Percentiles rank a stretch among this genome's conserved stretches.
phyloP scores from a whole-genome alignment of 2,888 invertebrate species.

The Heliconius charithonia region DNA sequence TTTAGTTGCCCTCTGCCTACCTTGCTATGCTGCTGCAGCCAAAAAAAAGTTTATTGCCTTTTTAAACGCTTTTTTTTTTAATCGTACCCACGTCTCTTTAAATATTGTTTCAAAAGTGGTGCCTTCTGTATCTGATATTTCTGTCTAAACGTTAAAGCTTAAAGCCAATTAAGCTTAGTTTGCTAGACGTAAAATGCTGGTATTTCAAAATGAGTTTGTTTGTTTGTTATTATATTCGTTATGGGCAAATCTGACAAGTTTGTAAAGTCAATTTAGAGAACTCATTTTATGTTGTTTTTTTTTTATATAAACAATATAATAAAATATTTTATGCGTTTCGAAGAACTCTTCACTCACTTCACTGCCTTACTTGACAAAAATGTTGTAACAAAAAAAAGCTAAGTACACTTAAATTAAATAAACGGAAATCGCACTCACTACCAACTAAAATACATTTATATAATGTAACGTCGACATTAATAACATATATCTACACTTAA shows the following conservation, averaged over 20 bases:
- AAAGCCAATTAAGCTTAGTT: conserved; percentile 11
- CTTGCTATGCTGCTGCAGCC: no score
- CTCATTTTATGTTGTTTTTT: neutral
- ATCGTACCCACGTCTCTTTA: no score
- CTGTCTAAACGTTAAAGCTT: neutral
- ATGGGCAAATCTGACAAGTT: neutral
- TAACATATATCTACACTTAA: conserved; percentile 20
- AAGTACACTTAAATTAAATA: neutral
- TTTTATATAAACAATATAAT: neutral
- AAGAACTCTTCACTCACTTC: neutral
- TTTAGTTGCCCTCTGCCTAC: no score
- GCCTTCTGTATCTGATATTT: neutral
- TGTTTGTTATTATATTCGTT: neutral
- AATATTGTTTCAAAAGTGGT: no score
- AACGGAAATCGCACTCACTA: neutral
- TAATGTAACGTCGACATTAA: conserved; percentile 20
- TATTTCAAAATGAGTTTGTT: neutral
- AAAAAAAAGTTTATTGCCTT: no score
- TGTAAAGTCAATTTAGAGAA: neutral
- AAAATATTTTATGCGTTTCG: neutral
- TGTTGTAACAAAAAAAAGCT: neutral
- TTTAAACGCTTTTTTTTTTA: no score
- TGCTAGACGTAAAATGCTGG: conserved; percentile 1
- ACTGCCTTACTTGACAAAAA: no score
- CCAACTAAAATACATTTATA: neutral